Evolutionary conservation across 1,140 invertebrate genomes (phyloP).

Genomic region (Drosophila tsacasi): DNA sequence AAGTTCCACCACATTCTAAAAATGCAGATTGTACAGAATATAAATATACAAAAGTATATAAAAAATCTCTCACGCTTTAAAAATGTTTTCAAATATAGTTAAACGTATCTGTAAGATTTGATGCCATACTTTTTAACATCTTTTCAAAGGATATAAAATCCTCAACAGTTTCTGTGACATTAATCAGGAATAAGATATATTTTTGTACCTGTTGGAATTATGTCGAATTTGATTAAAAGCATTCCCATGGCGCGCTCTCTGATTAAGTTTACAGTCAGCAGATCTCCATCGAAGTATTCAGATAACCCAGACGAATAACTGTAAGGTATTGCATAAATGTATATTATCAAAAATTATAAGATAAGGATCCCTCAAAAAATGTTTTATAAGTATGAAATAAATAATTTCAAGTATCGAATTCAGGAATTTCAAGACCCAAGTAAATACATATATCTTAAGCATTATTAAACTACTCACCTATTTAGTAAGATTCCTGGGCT

Average conservation of each 20-base stretch:
- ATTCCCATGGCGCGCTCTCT: fast-evolving
- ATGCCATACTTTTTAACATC: too few species aligned
- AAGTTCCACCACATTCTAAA: slow-evolving; percentile 91
- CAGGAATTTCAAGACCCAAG: neutral
- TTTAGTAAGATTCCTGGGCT: slow-evolving; percentile 11
- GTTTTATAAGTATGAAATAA: too few species aligned
- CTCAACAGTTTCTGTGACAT: too few species aligned
- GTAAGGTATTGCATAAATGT: neutral
- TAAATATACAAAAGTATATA: too few species aligned
- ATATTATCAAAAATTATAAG: neutral
- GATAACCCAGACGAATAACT: neutral
- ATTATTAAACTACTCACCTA: slow-evolving; percentile 4
- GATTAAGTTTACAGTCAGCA: slow-evolving; percentile 30
- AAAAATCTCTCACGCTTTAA: neutral
- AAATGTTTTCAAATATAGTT: neutral
- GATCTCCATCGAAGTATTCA: slow-evolving; percentile 31
- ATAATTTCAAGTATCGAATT: too few species aligned
- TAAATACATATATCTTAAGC: fast-evolving
- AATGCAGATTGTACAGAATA: neutral
- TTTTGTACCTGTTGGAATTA: slow-evolving; percentile 12
- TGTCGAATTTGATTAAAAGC: neutral
- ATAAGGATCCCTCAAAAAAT: too few species aligned
- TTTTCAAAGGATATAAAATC: neutral
- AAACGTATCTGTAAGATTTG: neutral
- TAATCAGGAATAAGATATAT: neutral